Conservation (phyloP, 2,797 vertebrate species). For the Garrulus glandarius region DNA sequence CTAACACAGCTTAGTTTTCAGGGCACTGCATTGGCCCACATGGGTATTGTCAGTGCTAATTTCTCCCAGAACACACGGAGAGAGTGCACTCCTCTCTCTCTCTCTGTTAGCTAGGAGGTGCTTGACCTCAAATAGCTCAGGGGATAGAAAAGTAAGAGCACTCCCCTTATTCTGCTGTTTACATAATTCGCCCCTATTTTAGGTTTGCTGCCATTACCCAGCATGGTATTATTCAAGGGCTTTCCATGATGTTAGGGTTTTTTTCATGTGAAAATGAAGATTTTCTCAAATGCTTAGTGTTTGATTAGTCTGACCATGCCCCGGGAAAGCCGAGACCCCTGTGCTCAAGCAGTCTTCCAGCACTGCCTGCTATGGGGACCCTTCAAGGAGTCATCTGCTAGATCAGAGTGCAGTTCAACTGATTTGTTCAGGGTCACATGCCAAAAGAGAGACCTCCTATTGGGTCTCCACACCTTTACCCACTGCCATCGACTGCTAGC, state of each 20-base stretch:
- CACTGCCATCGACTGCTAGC: neutral
- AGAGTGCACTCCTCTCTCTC: neutral
- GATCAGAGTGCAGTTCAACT: neutral
- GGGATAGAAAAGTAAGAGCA: neutral
- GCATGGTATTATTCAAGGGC: neutral
- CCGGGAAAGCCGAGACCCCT: neutral
- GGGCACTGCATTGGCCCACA: neutral
- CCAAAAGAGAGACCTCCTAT: neutral
- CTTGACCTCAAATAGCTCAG: neutral
- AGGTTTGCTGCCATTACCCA: neutral
- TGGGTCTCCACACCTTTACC: neutral
- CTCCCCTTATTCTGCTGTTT: neutral
- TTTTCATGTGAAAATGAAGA: neutral
- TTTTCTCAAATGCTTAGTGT: neutral
- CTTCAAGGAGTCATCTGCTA: neutral
- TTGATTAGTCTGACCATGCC: neutral
- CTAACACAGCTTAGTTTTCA: neutral
- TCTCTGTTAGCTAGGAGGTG: neutral
- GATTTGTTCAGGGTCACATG: neutral
- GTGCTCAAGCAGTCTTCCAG: neutral
- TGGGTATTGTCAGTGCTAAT: neutral
- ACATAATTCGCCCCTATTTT: neutral
- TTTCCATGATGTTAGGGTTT: neutral
- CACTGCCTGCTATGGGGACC: accelerated
- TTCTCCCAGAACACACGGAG: neutral